Evolutionary conservation across 1,140 invertebrate species (phyloP).

Genomic region (Colletes gigas): DNA sequence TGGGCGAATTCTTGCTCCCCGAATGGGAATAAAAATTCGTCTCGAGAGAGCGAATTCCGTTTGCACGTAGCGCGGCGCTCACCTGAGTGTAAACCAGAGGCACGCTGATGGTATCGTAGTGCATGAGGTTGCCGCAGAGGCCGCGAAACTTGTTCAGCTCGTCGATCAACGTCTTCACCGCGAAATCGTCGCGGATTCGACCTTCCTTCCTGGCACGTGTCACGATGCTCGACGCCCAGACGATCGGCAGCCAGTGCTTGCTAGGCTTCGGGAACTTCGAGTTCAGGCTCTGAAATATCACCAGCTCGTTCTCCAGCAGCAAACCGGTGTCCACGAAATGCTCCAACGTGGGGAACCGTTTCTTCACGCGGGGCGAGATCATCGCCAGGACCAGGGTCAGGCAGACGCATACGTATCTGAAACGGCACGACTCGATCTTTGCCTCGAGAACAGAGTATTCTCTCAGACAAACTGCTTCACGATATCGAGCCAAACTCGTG

Average conservation of each 20-base stretch:
- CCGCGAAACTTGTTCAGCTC: slow-evolving; percentile 94
- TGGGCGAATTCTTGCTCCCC: too few species aligned
- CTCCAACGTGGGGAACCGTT: slow-evolving; percentile 93
- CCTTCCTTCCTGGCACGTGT: slow-evolving; percentile 94
- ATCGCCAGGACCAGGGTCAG: slow-evolving; percentile 91
- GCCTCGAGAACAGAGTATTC: too few species aligned
- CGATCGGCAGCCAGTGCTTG: slow-evolving; percentile 97
- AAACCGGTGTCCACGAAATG: slow-evolving; percentile 94
- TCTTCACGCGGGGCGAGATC: slow-evolving; percentile 94
- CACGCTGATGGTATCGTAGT: slow-evolving; percentile 95
- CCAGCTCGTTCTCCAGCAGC: slow-evolving; percentile 92
- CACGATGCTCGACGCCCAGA: slow-evolving; percentile 95
- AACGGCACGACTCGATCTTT: background rate
- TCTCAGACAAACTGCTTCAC: too few species aligned
- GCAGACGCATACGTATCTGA: slow-evolving; percentile 88
- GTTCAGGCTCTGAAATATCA: slow-evolving; percentile 90
- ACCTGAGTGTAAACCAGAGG: slow-evolving; percentile 95
- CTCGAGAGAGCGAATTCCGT: too few species aligned
- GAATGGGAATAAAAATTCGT: too few species aligned
- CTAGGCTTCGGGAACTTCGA: slow-evolving; percentile 92
- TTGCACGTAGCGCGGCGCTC: background rate
- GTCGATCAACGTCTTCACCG: slow-evolving; percentile 94
- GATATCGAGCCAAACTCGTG: too few species aligned
- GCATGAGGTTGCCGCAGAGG: slow-evolving; percentile 89
- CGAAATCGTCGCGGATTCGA: slow-evolving; percentile 94